These are phyloP conservation scores for Lipotes vexillifer DNA, from an alignment of 2,113 vertebrate genomes.

Conservation along the genomic window DNA sequence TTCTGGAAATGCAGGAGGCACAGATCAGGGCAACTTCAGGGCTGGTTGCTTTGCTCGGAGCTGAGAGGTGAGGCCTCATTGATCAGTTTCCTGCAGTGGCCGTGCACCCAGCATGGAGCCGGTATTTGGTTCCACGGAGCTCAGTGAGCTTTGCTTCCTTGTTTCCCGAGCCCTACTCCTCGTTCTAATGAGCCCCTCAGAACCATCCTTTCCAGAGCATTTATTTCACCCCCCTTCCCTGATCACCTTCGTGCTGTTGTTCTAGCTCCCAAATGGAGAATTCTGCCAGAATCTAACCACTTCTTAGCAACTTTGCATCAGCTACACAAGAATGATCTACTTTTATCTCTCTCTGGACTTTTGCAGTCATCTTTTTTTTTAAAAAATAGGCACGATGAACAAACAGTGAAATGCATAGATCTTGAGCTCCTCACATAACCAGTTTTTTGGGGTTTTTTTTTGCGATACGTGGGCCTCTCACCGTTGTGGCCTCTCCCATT, in stretches of 20 bases:
- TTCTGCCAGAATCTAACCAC: accelerated
- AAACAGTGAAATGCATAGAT: not conserved
- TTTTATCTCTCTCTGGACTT: not conserved
- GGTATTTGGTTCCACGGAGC: not conserved
- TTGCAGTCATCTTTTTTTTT: not conserved
- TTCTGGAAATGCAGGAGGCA: accelerated
- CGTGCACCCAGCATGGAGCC: accelerated
- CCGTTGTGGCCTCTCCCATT: too few species aligned
- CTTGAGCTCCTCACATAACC: too few species aligned
- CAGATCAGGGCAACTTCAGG: not conserved
- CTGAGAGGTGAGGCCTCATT: accelerated
- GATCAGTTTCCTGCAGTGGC: accelerated
- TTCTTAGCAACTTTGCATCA: not conserved
- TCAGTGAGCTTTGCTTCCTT: not conserved
- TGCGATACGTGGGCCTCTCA: too few species aligned
- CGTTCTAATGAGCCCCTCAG: not conserved
- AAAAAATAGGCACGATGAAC: not conserved
- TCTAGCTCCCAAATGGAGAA: not conserved
- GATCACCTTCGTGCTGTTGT: accelerated
- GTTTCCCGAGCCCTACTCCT: too few species aligned
- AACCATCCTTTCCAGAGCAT: too few species aligned
- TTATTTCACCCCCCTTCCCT: not conserved
- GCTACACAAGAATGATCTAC: accelerated
- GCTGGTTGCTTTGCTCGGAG: accelerated
- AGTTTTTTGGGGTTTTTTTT: too few species aligned